Percentiles rank a stretch among this genome's conserved stretches.
Conservation (phyloP, 2,797 vertebrate genomes). For the Oryzias dopingdopingensis region DNA sequence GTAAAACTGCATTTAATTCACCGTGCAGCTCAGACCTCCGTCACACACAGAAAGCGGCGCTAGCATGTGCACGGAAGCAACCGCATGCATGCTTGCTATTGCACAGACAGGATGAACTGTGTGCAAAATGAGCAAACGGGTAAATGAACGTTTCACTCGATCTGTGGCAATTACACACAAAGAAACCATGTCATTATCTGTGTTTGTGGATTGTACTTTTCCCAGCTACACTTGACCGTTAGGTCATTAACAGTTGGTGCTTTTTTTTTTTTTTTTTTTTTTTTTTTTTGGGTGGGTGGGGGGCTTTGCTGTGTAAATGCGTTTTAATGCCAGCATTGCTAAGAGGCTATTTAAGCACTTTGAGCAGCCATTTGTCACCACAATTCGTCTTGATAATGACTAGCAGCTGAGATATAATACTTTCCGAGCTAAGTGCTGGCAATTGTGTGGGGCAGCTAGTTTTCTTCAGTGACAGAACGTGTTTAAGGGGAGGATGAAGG, state of each 20-base stretch:
- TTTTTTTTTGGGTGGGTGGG: conserved; percentile 12
- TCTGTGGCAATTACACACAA: conserved; percentile 70
- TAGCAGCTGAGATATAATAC: conserved; percentile 66
- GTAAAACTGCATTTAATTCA: conserved; percentile 74
- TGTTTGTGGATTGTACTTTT: conserved; percentile 70
- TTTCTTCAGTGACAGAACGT: conserved; percentile 41
- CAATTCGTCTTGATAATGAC: conserved; percentile 76
- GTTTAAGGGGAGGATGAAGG: conserved; percentile 44
- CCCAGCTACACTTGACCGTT: conserved; percentile 64
- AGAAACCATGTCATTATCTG: conserved; percentile 77
- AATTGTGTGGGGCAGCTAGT: conserved; percentile 50
- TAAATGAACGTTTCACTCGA: conserved; percentile 71
- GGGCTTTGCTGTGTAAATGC: conserved; percentile 63
- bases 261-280: not conserved
- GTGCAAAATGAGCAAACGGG: conserved; percentile 44
- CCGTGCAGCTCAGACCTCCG: conserved; percentile 72
- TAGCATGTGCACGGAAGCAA: conserved; percentile 7
- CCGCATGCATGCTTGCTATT: conserved; percentile 5
- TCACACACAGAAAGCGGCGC: conserved; percentile 42
- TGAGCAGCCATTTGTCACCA: conserved; percentile 71
- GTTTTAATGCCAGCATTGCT: conserved; percentile 64
- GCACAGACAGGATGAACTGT: conserved; percentile 47
- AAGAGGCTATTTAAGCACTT: conserved; percentile 64
- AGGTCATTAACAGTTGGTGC: conserved; percentile 69
- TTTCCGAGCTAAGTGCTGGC: conserved; percentile 52